A percentile compares a stretch with the other conserved stretches of the same genome.
These are phyloP conservation scores for Papilio aristodemus DNA, from an alignment of 1,140 invertebrate genomes.

Conservation along the genomic window DNA sequence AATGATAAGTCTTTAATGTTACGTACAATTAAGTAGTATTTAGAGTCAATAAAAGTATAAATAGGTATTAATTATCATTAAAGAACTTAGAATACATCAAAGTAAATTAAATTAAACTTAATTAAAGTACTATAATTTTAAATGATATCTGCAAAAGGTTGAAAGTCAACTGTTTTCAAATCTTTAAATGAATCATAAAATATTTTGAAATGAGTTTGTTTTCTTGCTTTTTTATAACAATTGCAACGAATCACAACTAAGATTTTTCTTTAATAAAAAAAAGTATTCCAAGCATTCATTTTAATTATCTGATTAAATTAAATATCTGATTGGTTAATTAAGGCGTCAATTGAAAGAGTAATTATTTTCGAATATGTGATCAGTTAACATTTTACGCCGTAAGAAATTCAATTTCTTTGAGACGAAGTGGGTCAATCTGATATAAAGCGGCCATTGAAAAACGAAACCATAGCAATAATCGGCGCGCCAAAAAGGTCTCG, in stretches of 20 bases:
- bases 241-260: background rate
- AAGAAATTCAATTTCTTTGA: conserved; percentile 68
- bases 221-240: background rate
- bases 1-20: background rate
- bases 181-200: too few species aligned
- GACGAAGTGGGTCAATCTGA: conserved; percentile 72
- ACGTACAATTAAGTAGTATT: too few species aligned
- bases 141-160: too few species aligned
- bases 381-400: conserved; percentile 49
- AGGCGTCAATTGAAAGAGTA: conserved; percentile 33
- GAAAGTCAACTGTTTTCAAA: too few species aligned
- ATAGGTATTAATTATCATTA: too few species aligned
- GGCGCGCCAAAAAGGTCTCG: conserved; percentile 59
- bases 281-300: conserved; percentile 1
- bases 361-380: conserved; percentile 46
- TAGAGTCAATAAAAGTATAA: too few species aligned
- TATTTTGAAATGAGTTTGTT: too few species aligned
- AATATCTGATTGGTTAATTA: conserved; percentile 27
- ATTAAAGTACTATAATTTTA: too few species aligned
- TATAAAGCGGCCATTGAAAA: conserved; percentile 75
- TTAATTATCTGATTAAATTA: conserved; percentile 21
- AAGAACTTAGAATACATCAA: too few species aligned
- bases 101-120: too few species aligned
- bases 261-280: background rate
- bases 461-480: conserved; percentile 72